These are phyloP conservation scores for Buathra laborator DNA, from an alignment of 2,888 invertebrate species.

Conservation along the genomic window DNA sequence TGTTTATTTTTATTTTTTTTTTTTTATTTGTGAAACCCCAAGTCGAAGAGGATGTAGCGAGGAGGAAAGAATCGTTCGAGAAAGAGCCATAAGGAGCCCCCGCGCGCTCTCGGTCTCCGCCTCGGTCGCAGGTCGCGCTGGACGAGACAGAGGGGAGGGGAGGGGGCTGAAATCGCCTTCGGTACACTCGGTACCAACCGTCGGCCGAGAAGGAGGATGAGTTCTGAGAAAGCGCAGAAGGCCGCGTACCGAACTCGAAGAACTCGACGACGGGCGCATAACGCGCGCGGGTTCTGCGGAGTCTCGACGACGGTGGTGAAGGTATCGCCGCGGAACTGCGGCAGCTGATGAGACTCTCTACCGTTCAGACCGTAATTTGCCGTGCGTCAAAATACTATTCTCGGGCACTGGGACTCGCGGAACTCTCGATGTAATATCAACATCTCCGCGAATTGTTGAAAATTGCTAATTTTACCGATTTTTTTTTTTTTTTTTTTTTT, in stretches of 20 bases:
- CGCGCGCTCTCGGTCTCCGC: constrained; percentile 6
- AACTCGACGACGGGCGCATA: constrained; percentile 19
- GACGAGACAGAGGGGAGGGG: neutral
- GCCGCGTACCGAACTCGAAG: constrained; percentile 55
- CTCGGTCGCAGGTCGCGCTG: constrained; percentile 45
- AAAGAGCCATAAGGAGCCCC: constrained; percentile 14
- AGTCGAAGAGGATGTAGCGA: constrained; percentile 15
- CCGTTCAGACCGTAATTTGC: neutral
- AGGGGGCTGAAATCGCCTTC: constrained; percentile 9
- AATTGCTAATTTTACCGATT: too few species aligned
- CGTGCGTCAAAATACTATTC: neutral
- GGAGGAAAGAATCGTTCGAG: constrained; percentile 21
- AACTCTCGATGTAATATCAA: too few species aligned
- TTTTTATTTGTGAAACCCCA: constrained; percentile 19
- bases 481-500: too few species aligned
- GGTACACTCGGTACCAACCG: constrained; percentile 18
- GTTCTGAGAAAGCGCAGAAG: constrained; percentile 75
- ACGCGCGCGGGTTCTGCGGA: constrained; percentile 7
- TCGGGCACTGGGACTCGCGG: neutral
- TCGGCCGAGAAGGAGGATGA: constrained; percentile 16
- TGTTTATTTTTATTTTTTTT: neutral
- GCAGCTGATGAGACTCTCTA: neutral
- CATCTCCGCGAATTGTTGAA: too few species aligned
- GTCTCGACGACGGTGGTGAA: neutral
- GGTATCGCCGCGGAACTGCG: constrained; percentile 3